Evolutionary conservation across 2,113 vertebrate genomes (phyloP), one percentile per base, ranked within the genome.

Genomic region (Perca fluviatilis): DNA sequence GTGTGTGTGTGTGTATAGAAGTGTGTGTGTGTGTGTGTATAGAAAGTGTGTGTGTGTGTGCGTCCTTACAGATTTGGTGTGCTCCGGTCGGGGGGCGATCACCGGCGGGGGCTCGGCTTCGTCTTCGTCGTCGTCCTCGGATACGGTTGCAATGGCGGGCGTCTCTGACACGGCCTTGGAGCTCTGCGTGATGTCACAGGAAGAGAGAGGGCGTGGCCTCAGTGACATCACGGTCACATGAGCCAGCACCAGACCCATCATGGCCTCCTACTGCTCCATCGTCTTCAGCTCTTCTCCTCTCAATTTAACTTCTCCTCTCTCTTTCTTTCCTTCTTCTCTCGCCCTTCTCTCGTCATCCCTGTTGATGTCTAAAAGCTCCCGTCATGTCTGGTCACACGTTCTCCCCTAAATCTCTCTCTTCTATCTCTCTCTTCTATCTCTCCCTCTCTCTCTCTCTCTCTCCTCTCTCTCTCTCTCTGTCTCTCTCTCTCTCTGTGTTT

Each of bases 1-100:
- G 25, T 25, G 25, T 25, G 25, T 25, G 25, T 25, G 25, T 25
- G 25, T 25, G 25, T 25, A 2, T 25, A 2, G 1, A 2, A 1
- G 25, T 27, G 27, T 27, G 27, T 27, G 27, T 27, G 27, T 27
- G 27, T 27, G 27, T 27, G 27, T 27, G 27, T 27, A 2, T 27
- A 27, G 27, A 27, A 27, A 1, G 27, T 27, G 27, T 27, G 15
- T 66, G 27, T 58, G 65, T 61, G 53, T 77, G 56, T 53, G 40
- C 11, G 16, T 65, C 53, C 98, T 96, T 91, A 99, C 98, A 27
- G 98, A 99, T 96, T 98, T 99, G 43, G 98, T 99, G 94, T 99
- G 97, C 23, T 99, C 97, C 1, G 98, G 98, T 16, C 98, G 95
- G 0, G 98, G 98, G 43, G 98, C 98, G 67, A 99, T 96, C 85